A percentile compares a stretch with the other conserved stretches of the same genome.
phyloP scores from a whole-genome alignment of 1,140 invertebrate species.

The Acyrthosiphon pisum region DNA sequence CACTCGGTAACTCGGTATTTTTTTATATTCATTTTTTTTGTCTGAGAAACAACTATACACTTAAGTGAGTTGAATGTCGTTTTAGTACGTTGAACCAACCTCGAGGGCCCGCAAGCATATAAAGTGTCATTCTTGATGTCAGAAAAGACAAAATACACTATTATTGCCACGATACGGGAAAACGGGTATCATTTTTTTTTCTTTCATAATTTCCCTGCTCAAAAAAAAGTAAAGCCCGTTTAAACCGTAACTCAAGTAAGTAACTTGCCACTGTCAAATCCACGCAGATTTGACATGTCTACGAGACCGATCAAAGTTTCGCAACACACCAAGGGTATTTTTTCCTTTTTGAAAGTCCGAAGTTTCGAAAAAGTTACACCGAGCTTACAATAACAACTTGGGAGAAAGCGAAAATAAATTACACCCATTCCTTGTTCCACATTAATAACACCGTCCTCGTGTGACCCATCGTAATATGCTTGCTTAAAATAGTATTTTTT shows the following conservation, averaged over 20 bases:
- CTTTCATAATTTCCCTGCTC: not conserved
- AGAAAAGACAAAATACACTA: constrained; percentile 25
- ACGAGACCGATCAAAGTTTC: constrained; percentile 33
- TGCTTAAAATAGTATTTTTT: constrained; percentile 12
- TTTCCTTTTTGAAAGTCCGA: constrained; percentile 24
- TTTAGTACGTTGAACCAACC: constrained; percentile 7
- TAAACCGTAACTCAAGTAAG: constrained; percentile 4
- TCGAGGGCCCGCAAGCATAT: not conserved
- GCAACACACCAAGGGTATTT: not conserved
- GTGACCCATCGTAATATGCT: not conserved
- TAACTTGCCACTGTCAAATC: constrained; percentile 33
- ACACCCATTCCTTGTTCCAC: not conserved
- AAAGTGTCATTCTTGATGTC: constrained; percentile 14
- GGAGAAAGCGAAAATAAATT: not conserved
- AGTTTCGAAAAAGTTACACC: constrained; percentile 28
- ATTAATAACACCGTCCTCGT: constrained; percentile 22
- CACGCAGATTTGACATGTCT: constrained; percentile 33
- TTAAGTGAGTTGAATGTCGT: not conserved
- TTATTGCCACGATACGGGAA: not conserved
- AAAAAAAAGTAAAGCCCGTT: constrained; percentile 12
- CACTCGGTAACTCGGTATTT: not conserved
- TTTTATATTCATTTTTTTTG: not conserved
- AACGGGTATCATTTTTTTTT: not conserved
- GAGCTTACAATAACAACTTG: not conserved
- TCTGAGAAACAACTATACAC: not conserved